Conservation (phyloP, 1,140 invertebrate genomes). For the Eurosta solidaginis region DNA sequence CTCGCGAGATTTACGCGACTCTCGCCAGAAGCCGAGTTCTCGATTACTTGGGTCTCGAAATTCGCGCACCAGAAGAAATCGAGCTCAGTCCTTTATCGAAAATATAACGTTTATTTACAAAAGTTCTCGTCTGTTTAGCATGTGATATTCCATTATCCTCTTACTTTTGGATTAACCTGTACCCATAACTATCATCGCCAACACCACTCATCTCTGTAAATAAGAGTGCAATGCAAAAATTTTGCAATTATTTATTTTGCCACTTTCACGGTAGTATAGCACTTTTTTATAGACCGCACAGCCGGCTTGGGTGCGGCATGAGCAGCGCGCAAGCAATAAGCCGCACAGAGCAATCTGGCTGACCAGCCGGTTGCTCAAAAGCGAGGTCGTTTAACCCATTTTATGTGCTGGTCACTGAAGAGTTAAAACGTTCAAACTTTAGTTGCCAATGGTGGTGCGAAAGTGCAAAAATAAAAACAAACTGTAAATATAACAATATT, state of each 20-base stretch:
- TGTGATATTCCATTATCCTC: no score
- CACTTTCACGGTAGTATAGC: background rate
- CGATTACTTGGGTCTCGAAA: no score
- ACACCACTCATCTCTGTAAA: background rate
- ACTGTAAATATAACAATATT: slow-evolving; percentile 10
- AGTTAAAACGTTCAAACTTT: background rate
- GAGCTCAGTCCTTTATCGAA: no score
- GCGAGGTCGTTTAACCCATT: background rate
- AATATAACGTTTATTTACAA: no score
- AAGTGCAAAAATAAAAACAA: background rate
- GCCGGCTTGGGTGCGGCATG: background rate
- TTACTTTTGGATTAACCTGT: no score
- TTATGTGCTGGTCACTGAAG: background rate
- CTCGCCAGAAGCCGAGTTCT: no score
- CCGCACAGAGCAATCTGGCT: background rate
- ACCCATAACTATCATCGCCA: background rate
- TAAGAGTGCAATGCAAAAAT: background rate
- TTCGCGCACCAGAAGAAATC: no score
- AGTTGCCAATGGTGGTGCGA: background rate
- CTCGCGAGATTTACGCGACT: no score
- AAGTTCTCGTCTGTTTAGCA: no score
- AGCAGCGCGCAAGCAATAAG: no score
- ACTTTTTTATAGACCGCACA: background rate
- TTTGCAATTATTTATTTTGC: background rate
- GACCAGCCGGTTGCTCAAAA: background rate